Evolutionary conservation across 2,797 vertebrate genomes (phyloP).

Genomic region (Bradypodion pumilum): DNA sequence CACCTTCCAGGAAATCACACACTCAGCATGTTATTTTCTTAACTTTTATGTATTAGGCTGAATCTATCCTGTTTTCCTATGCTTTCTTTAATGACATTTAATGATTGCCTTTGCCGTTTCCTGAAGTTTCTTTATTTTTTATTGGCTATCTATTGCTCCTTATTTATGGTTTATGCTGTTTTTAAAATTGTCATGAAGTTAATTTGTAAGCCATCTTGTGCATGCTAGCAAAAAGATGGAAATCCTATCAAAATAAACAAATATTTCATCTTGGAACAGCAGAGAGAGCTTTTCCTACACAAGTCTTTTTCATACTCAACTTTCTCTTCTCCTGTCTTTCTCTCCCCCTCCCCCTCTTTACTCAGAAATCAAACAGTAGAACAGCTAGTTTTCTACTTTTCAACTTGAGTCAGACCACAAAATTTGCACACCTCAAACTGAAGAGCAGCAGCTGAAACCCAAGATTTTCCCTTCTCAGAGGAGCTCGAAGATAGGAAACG

Average conservation of each 20-base stretch:
- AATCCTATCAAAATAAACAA: background rate
- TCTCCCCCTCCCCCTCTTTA: conserved; percentile 6
- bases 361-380: conserved; percentile 3
- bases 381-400: background rate
- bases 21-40: background rate
- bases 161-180: background rate
- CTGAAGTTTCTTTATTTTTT: background rate
- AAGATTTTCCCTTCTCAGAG: background rate
- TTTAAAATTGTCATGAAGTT: background rate
- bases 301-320: background rate
- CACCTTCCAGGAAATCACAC: background rate
- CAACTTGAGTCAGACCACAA: background rate
- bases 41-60: background rate
- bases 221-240: too few species aligned
- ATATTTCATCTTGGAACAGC: background rate
- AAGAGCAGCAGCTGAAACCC: conserved; percentile 39
- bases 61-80: background rate
- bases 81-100: background rate
- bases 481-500: background rate
- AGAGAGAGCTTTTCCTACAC: background rate
- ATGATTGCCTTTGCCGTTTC: background rate
- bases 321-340: background rate
- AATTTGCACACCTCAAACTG: conserved; percentile 43
- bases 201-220: background rate
- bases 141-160: background rate